Conservation (phyloP, 2,888 invertebrate genomes). For the Cosmopolites sordidus region DNA sequence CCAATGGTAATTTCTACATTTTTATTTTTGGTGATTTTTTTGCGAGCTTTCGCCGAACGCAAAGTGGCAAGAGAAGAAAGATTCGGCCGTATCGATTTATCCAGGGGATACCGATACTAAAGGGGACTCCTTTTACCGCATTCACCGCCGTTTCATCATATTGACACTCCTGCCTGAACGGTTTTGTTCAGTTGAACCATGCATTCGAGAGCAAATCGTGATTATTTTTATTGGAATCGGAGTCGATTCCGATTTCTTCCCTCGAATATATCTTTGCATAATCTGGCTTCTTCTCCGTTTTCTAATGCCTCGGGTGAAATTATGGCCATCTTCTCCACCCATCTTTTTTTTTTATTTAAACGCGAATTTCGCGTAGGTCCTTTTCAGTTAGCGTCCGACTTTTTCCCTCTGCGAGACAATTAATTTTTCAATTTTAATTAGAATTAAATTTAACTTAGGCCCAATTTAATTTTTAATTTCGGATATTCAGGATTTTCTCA, state of each 20-base stretch:
- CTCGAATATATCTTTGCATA: conserved; percentile 20
- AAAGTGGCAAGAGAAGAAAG: conserved; percentile 11
- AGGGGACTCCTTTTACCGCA: conserved; percentile 12
- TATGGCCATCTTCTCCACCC: neutral
- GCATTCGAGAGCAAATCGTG: conserved; percentile 14
- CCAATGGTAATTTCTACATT: neutral
- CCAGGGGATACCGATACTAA: conserved; percentile 9
- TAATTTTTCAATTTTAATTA: neutral
- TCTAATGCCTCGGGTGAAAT: conserved; percentile 2
- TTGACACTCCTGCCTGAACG: conserved; percentile 10
- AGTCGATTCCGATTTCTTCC: conserved; percentile 5
- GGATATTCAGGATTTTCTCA: too few species aligned
- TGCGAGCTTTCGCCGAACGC: neutral
- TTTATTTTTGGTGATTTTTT: neutral
- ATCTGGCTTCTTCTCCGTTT: conserved; percentile 10
- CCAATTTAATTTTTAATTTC: too few species aligned
- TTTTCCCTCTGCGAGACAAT: neutral
- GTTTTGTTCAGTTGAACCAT: conserved; percentile 10
- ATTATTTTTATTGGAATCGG: conserved; percentile 20
- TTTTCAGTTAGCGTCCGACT: neutral
- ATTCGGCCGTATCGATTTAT: conserved; percentile 11
- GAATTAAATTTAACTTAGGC: too few species aligned
- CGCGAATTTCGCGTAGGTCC: neutral
- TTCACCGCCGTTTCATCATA: conserved; percentile 13
- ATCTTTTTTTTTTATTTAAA: neutral